A percentile compares a stretch with the other conserved stretches of the same genome.
phyloP scores from a whole-genome alignment of 2,797 vertebrate genomes.

The Antrozous pallidus region DNA sequence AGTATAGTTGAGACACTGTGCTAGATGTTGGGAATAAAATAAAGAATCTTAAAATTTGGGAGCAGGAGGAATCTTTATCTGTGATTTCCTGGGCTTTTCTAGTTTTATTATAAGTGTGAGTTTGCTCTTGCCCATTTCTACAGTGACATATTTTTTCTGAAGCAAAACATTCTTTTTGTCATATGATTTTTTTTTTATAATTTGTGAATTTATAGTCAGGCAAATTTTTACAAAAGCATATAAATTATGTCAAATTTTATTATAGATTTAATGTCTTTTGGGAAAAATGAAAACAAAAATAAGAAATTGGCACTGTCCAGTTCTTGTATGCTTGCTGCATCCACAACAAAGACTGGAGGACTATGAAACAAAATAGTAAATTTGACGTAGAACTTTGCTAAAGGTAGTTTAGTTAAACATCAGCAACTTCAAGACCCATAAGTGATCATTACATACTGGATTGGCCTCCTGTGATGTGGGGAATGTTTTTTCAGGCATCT shows the following conservation, averaged over 20 bases:
- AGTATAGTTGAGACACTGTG: background rate
- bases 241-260: conserved; percentile 16
- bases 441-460: background rate
- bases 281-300: background rate
- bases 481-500: background rate
- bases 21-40: conserved; percentile 26
- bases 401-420: background rate
- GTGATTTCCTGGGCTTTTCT: conserved; percentile 33
- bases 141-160: conserved; percentile 38
- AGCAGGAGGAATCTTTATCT: background rate
- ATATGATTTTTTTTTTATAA: background rate
- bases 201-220: conserved; percentile 23
- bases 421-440: background rate
- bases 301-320: background rate
- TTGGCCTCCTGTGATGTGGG: background rate
- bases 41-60: background rate
- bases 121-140: conserved; percentile 28
- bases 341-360: background rate
- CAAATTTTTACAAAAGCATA: conserved; percentile 20
- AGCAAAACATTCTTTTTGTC: conserved; percentile 8
- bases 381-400: conserved; percentile 20
- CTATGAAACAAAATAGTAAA: background rate
- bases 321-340: background rate
- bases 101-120: background rate
- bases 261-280: conserved; percentile 13